phyloP scores from a whole-genome alignment of 2,888 invertebrate genomes.

The Clitarchus hookeri region DNA sequence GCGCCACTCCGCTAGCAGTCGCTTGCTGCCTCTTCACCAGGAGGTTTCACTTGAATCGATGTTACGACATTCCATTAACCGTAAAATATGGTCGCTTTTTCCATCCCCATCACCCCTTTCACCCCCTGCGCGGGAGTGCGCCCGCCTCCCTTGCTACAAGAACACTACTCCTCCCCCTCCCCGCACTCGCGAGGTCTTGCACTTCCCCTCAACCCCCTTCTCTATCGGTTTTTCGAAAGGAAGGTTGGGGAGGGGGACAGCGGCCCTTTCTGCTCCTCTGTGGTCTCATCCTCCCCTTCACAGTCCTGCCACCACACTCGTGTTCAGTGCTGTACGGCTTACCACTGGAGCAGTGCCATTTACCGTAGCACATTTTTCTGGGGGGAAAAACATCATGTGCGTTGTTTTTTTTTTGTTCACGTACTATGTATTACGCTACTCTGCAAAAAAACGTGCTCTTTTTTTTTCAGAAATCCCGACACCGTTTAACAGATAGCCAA shows the following conservation, averaged over 20 bases:
- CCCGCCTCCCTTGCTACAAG: not conserved
- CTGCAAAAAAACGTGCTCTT: too few species aligned
- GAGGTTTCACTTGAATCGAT: slow-evolving; percentile 35
- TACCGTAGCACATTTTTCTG: too few species aligned
- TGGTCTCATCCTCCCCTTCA: not conserved
- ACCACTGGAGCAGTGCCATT: too few species aligned
- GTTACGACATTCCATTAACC: slow-evolving; percentile 38
- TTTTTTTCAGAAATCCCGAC: too few species aligned
- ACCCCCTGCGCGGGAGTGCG: not conserved
- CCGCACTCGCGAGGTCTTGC: not conserved
- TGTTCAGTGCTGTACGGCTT: too few species aligned
- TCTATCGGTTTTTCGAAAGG: not conserved
- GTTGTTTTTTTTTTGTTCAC: too few species aligned
- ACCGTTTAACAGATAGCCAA: too few species aligned
- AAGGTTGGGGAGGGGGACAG: not conserved
- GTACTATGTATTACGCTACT: too few species aligned
- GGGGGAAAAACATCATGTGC: too few species aligned
- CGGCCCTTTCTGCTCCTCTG: not conserved
- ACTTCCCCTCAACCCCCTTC: not conserved
- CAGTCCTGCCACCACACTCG: too few species aligned
- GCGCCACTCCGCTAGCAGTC: not conserved
- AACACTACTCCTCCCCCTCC: not conserved
- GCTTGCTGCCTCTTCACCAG: slow-evolving; percentile 22
- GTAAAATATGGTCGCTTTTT: slow-evolving; percentile 38
- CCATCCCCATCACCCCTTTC: slow-evolving; percentile 21